Evolutionary conservation across 2,797 vertebrate genomes (phyloP).

Genomic region (Falco concolor): DNA sequence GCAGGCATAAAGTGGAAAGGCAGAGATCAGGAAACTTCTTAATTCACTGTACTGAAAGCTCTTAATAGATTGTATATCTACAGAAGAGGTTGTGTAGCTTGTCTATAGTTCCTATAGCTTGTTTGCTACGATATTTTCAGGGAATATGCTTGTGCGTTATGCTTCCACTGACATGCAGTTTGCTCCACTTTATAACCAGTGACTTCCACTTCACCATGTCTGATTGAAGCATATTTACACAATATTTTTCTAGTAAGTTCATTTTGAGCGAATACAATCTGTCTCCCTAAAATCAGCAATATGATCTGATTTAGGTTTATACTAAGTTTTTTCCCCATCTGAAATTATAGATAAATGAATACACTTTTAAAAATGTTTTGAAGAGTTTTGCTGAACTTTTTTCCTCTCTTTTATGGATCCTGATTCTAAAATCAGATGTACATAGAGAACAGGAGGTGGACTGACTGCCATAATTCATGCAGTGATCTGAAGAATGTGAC

Average conservation of each 20-base stretch:
- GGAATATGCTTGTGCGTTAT: background rate
- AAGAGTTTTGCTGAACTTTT: background rate
- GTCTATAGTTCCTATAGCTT: background rate
- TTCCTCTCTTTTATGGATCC: background rate
- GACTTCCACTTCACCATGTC: background rate
- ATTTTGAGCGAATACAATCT: background rate
- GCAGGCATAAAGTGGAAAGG: background rate
- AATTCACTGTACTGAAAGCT: background rate
- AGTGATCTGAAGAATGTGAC: background rate
- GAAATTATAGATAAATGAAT: background rate
- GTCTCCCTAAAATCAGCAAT: background rate
- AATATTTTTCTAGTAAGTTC: background rate
- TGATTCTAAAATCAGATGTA: background rate
- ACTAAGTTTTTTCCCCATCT: background rate
- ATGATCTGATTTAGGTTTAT: background rate
- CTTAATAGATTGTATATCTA: background rate
- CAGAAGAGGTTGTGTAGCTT: background rate
- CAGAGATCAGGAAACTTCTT: background rate
- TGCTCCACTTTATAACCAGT: background rate
- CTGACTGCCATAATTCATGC: background rate
- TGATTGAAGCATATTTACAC: background rate
- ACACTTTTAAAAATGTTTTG: background rate
- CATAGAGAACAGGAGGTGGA: background rate
- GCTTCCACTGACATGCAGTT: background rate
- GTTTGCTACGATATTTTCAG: background rate